Evolutionary conservation across 2,113 vertebrate genomes (phyloP).

Genomic region (Pongo abelii): DNA sequence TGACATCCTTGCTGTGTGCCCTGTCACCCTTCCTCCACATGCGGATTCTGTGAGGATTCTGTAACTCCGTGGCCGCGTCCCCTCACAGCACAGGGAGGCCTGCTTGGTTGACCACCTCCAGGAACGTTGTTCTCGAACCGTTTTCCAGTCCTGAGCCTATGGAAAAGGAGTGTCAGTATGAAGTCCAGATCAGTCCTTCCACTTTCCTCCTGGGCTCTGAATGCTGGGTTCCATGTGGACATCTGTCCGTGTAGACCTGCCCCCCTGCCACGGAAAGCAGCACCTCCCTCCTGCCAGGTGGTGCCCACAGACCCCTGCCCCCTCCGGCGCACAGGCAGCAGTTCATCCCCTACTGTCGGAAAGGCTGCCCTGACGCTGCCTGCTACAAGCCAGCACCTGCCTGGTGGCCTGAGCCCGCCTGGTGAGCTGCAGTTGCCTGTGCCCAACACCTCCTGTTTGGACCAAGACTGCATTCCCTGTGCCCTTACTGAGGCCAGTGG

Average conservation of each 20-base stretch:
- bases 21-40: fast-evolving
- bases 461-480: background rate
- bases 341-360: fast-evolving
- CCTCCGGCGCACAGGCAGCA: background rate
- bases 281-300: background rate
- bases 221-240: fast-evolving
- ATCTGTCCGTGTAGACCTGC: background rate
- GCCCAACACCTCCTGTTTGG: background rate
- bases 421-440: background rate
- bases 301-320: too few relatives aligned
- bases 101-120: fast-evolving
- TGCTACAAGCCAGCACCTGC: background rate
- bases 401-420: background rate
- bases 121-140: fast-evolving
- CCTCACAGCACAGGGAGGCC: too few relatives aligned
- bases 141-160: background rate
- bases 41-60: too few relatives aligned
- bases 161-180: too few relatives aligned
- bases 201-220: background rate
- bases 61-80: fast-evolving
- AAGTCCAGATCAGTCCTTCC: background rate
- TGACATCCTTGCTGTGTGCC: fast-evolving
- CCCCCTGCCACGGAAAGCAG: background rate
- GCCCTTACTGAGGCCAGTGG: background rate
- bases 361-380: background rate